These are phyloP conservation scores for Schizopygopsis pylzovi DNA, from an alignment of 2,797 vertebrate genomes.

Conservation along the genomic window DNA sequence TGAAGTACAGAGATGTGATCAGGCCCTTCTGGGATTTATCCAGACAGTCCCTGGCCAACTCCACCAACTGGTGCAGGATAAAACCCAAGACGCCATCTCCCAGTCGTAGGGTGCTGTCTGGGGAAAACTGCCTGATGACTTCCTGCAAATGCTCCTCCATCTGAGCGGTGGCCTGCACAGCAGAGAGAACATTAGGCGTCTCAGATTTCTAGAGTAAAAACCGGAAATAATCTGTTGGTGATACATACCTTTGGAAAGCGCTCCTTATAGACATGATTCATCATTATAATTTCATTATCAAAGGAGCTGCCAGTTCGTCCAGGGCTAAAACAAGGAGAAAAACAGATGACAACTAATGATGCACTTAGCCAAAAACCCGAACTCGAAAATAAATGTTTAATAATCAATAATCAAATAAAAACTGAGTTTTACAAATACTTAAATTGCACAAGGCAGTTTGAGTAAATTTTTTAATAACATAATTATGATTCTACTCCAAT, in stretches of 20 bases:
- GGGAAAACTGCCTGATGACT: constrained; percentile 84
- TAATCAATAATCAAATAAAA: background rate
- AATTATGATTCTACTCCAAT: too few relatives aligned
- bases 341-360: constrained; percentile 2
- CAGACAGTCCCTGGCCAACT: constrained; percentile 95
- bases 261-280: constrained; percentile 99
- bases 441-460: background rate
- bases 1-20: constrained; percentile 95
- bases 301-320: constrained; percentile 88
- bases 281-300: constrained; percentile 97
- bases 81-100: constrained; percentile 96
- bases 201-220: background rate
- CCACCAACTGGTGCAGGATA: constrained; percentile 97
- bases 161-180: constrained; percentile 91
- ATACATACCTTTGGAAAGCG: constrained; percentile 88
- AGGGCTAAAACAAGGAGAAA: constrained; percentile 78
- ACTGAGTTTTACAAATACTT: background rate
- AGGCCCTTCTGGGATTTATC: constrained; percentile 92
- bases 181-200: background rate
- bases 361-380: background rate
- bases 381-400: background rate
- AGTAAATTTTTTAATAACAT: too few relatives aligned
- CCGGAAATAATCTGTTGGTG: background rate
- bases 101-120: constrained; percentile 86
- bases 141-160: constrained; percentile 96